A percentile compares a stretch with the other conserved stretches of the same genome.
phyloP scores from a whole-genome alignment of 2,888 invertebrate species.

The Agrochola macilenta region DNA sequence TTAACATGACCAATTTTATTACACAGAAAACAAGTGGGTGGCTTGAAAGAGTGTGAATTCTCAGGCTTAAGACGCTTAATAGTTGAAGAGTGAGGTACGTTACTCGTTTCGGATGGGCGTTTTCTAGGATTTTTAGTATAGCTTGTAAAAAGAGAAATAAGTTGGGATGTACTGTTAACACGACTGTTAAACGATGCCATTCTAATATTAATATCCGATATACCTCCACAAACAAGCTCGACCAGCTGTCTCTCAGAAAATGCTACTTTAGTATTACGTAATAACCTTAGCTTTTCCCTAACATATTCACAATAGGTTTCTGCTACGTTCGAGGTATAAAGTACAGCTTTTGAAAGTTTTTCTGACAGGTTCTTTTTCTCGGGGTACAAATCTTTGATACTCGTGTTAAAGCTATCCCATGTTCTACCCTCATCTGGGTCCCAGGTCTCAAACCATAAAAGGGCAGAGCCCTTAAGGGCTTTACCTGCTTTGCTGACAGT shows the following conservation, averaged over 20 bases:
- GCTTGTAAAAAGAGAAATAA: too few relatives aligned
- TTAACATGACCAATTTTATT: constrained; percentile 10
- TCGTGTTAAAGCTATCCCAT: neutral
- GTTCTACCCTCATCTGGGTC: constrained; percentile 16
- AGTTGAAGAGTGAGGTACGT: neutral
- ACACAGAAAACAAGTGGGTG: neutral
- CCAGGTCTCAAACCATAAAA: constrained; percentile 35
- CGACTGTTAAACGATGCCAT: too few relatives aligned
- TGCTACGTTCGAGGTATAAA: constrained; percentile 2
- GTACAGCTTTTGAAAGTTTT: constrained; percentile 16
- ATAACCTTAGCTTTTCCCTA: constrained; percentile 13
- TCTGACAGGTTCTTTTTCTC: constrained; percentile 10
- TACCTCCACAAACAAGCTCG: too few relatives aligned
- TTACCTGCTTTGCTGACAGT: constrained; percentile 44
- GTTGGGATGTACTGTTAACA: too few relatives aligned
- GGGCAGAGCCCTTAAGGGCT: constrained; percentile 46
- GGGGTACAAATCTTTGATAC: constrained; percentile 9
- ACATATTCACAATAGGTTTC: constrained; percentile 21
- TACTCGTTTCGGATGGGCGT: constrained; percentile 7
- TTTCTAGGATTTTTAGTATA: constrained; percentile 14
- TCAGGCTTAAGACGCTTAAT: constrained; percentile 9
- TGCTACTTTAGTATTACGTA: constrained; percentile 6
- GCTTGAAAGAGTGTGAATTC: neutral
- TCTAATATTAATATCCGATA: too few relatives aligned
- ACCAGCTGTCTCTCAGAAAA: neutral